Evolutionary conservation across 2,113 vertebrate genomes (phyloP).

Genomic region (Rhabdomys dilectus): DNA sequence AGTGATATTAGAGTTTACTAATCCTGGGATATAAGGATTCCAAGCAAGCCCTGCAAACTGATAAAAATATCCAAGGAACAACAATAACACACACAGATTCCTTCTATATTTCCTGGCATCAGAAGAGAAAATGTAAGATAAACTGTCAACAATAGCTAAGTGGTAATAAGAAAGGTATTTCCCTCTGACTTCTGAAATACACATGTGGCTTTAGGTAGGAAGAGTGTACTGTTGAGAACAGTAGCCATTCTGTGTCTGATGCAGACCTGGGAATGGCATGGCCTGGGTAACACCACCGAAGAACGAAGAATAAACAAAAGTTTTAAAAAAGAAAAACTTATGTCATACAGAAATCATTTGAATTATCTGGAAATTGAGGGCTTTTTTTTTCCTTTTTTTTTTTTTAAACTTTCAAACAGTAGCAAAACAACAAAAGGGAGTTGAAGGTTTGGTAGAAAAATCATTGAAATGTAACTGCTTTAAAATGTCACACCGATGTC

Average conservation of each 20-base stretch:
- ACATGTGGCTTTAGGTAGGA: neutral
- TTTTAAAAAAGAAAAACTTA: neutral
- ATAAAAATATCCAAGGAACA: slow-evolving; percentile 3
- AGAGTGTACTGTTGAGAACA: neutral
- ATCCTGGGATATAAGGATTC: neutral
- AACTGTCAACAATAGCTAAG: neutral
- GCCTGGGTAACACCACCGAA: neutral
- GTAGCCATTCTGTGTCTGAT: neutral
- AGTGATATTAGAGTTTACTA: neutral
- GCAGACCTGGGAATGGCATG: neutral
- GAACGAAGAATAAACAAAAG: neutral
- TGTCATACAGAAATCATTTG: slow-evolving; percentile 5
- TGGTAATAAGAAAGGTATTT: slow-evolving; percentile 21
- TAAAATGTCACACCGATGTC: neutral
- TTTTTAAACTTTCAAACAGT: slow-evolving; percentile 19
- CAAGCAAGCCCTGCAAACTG: neutral
- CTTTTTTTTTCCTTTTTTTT: neutral
- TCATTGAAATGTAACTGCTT: neutral
- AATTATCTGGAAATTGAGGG: neutral
- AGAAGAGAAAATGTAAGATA: slow-evolving; percentile 31
- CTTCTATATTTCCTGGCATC: neutral
- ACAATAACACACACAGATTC: neutral
- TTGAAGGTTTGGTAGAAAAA: neutral
- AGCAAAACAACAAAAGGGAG: neutral
- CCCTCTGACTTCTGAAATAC: neutral